Evolutionary conservation across 2,797 vertebrate species (phyloP).

Genomic region (Fistularia commersonii): DNA sequence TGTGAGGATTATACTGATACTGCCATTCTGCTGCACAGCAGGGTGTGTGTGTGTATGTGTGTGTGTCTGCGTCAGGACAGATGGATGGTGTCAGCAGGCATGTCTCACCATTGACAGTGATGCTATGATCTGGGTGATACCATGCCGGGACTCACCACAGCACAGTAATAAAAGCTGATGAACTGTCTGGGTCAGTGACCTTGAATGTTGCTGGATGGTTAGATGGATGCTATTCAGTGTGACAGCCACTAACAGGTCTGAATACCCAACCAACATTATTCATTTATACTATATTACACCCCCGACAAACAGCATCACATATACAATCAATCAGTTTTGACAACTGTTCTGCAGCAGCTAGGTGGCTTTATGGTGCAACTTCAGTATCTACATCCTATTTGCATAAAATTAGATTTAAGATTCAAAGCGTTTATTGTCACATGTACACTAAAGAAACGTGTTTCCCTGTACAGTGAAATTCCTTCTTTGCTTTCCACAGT

Average conservation of each 20-base stretch:
- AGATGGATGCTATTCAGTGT: conserved; percentile 2
- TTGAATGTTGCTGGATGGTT: conserved; percentile 4
- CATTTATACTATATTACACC: conserved; percentile 11
- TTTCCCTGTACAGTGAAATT: too few relatives aligned
- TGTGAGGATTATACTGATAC: background rate
- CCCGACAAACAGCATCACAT: background rate
- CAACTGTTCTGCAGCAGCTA: background rate
- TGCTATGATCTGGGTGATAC: conserved; percentile 9
- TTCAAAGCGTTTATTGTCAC: too few relatives aligned
- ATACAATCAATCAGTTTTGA: conserved; percentile 5
- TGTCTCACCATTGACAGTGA: conserved; percentile 10
- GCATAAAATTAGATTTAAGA: too few relatives aligned
- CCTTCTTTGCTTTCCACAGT: too few relatives aligned
- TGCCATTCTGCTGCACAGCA: too few relatives aligned
- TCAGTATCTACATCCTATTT: too few relatives aligned
- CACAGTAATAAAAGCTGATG: conserved; percentile 8
- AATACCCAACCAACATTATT: conserved; percentile 5
- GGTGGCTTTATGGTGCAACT: background rate
- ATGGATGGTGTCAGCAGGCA: conserved; percentile 17
- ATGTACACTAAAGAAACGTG: too few relatives aligned
- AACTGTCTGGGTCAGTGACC: conserved; percentile 16
- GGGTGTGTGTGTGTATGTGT: background rate
- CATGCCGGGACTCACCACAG: conserved; percentile 4
- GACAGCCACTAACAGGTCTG: conserved; percentile 16
- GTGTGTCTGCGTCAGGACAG: conserved; percentile 8